Evolutionary conservation across 2,113 vertebrate species (phyloP).

Genomic region (Melanerpes aurifrons): DNA sequence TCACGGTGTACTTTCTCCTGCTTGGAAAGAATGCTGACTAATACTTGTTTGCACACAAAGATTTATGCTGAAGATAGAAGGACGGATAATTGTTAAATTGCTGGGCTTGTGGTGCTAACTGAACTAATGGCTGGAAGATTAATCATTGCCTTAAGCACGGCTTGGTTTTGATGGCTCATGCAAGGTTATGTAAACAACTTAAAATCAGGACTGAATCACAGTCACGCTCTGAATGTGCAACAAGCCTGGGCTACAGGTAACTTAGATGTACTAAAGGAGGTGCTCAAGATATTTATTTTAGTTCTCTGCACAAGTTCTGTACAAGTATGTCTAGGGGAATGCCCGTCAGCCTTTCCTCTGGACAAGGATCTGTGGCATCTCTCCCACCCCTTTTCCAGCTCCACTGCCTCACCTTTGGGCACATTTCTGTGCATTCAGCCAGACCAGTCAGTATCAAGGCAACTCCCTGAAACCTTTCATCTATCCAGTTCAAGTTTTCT

Average conservation of each 20-base stretch:
- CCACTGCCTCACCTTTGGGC: not conserved
- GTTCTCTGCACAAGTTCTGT: not conserved
- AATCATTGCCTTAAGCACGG: not conserved
- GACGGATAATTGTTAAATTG: constrained; percentile 31
- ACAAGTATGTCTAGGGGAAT: not conserved
- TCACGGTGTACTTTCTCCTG: not conserved
- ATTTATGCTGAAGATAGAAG: not conserved
- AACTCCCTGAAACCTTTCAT: not conserved
- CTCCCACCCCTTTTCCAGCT: not conserved
- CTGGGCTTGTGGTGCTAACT: not conserved
- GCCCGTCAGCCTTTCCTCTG: not conserved
- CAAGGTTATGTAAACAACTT: constrained; percentile 41
- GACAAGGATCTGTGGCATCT: not conserved
- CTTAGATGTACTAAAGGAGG: not conserved
- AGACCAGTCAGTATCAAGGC: not conserved
- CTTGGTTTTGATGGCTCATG: constrained; percentile 27
- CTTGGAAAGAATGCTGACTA: not conserved
- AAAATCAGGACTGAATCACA: constrained; percentile 22
- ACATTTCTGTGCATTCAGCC: rapidly evolving
- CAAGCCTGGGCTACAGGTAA: not conserved
- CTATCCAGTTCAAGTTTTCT: not conserved
- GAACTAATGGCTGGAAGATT: not conserved
- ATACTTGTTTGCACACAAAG: not conserved
- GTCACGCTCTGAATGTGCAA: not conserved
- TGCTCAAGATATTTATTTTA: not conserved